phyloP scores from a whole-genome alignment of 2,113 vertebrate genomes.

The Cyprinodon brontotheroides region DNA sequence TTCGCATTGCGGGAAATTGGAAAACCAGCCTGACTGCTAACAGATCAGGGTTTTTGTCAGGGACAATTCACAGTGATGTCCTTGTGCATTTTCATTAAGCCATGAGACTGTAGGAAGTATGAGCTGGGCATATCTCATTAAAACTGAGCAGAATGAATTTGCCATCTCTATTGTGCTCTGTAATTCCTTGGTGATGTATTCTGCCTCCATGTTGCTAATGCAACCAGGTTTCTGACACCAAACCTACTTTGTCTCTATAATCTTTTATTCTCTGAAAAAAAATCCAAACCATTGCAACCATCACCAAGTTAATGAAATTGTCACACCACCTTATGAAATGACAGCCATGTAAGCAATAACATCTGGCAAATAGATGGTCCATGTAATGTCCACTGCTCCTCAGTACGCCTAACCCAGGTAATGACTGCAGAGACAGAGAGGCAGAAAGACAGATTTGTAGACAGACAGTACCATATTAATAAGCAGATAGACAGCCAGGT shows the following conservation, averaged over 20 bases:
- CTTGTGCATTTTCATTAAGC: conserved; percentile 50
- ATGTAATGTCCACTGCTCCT: conserved; percentile 79
- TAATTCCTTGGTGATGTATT: conserved; percentile 58
- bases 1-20: neutral
- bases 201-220: conserved; percentile 48
- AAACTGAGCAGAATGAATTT: conserved; percentile 50
- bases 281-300: conserved; percentile 21
- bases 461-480: neutral
- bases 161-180: conserved; percentile 51
- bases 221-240: conserved; percentile 30
- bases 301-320: conserved; percentile 76
- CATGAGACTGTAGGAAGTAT: conserved; percentile 30
- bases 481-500: neutral
- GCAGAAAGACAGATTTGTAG: conserved; percentile 50
- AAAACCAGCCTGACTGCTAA: conserved; percentile 28
- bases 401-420: conserved; percentile 54
- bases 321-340: conserved; percentile 82
- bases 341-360: conserved; percentile 76
- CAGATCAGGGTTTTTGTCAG: conserved; percentile 43
- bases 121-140: conserved; percentile 69
- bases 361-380: conserved; percentile 81
- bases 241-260: conserved; percentile 24
- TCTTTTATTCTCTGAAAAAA: conserved; percentile 37
- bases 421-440: conserved; percentile 49
- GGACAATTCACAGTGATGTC: conserved; percentile 41